Base-by-base conservation (phyloP, 2,797 vertebrate genomes). In the Hippopotamyrus pictus region DNA sequence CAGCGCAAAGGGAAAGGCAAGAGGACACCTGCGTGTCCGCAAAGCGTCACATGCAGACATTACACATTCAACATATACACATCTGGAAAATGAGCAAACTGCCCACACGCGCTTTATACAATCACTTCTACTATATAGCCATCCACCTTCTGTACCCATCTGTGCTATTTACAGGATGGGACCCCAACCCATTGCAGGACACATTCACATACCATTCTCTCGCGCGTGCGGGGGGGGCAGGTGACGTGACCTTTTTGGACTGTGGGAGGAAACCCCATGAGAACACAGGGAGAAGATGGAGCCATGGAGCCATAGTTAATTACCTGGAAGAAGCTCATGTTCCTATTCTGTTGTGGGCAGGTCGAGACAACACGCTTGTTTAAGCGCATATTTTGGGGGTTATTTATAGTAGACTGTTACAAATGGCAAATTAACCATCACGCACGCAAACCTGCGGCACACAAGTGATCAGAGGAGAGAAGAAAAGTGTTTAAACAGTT, bases 1-100 rank as follows among this genome's bases (percentile, higher is more conserved):
- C 50, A 51, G 94, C 12, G 90, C 82, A 92, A 89, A 62, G 65
- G 76, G 65, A 14, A 1, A 79, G 7, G 9, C 5, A 17, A 48
- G 37, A 19, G n/a, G 14, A 84, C 46, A 25, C 9, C 41, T 84
- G 46, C 2, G 0, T 3, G 22, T 1, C 22, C 22, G 0, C 22
- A 11, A 25, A 62, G 22, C 1, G 59, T 25, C 25, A 25, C 8
- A 59, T 9, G 22, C 57, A 22, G n/a, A 59, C 29, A 44, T 41
- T 19, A 41, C 17, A 44, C 25, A n/a, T 19, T 8, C 33, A 76
- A 19, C 4, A 41, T 76, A 41, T 41, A 33, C 25, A 19, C 37
- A 3, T 41, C 2, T 6, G 73, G 33, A 41, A 41, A 41, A 14
- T 19, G 69, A 76, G 29, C 9, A 29, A 65, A 29, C 25, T 12